Base-by-base conservation (phyloP, 2,888 invertebrate genomes). In the Antitype chi region DNA sequence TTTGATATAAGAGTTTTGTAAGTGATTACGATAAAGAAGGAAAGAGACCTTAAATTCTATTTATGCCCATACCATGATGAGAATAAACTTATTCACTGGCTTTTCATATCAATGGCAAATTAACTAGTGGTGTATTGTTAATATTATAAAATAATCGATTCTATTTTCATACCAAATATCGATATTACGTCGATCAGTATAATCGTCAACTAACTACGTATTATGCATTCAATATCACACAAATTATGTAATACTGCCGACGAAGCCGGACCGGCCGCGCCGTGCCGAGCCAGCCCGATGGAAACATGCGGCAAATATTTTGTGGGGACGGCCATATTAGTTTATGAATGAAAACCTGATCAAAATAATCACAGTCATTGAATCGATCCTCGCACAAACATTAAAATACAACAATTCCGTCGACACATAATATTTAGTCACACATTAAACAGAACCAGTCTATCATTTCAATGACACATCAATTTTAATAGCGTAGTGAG, bases 231-330 rank as follows among this genome's bases (percentile, higher is more conserved):
- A 93, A 93, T 90, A 91, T 89, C 88, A 90, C 92, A 92, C 93
- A 94, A 92, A 90, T 89, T 87, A 89, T 88, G 91, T 96, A 96
- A 96, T 96, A 96, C 96, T 96, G 95, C 94, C 95, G 91, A 91
- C 92, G 90, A 91, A 90, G 91, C 91, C 93, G 91, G 85, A 75
- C 53, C 70, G 38, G 69, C 63, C 59, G 20, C n/a, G 69, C 81
- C 59, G 63, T 85, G 13, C 76, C 84, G 63, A 63, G 85, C 87
- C 89, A 88, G 90, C 86, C 89, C 87, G 86, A 87, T 89, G 90
- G 86, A 83, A 88, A 89, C 88, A 80, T 88, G 91, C 88, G 85
- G 87, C 84, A 80, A 87, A 90, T 86, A 90, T 89, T 89, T 85
- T 87, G 89, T 87, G 83, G 86, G 87, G 88, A 89, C 90, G 87